These are phyloP conservation scores for Heterotis niloticus DNA, from an alignment of 2,113 vertebrate genomes.

Conservation along the genomic window DNA sequence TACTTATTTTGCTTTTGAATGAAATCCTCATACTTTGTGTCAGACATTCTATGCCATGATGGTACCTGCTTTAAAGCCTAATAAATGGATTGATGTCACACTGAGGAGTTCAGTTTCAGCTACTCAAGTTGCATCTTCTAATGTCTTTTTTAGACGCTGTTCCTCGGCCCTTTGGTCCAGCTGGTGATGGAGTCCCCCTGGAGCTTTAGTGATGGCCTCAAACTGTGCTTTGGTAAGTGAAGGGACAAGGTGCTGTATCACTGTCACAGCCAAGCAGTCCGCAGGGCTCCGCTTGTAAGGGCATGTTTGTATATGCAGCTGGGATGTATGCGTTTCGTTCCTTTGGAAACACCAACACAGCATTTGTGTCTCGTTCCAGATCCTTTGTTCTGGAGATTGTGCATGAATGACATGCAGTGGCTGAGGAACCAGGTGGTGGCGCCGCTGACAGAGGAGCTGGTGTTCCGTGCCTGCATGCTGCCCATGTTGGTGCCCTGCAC, in stretches of 20 bases:
- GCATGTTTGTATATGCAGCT: neutral
- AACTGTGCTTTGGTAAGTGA: constrained; percentile 61
- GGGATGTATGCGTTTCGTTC: neutral
- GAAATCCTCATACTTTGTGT: too few species aligned
- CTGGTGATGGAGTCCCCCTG: constrained; percentile 60
- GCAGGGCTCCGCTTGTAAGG: neutral
- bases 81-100: too few species aligned
- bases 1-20: too few species aligned
- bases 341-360: neutral
- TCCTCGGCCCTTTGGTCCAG: constrained; percentile 63
- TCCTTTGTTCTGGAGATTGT: constrained; percentile 61
- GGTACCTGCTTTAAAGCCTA: too few species aligned
- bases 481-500: constrained; percentile 71
- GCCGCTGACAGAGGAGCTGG: constrained; percentile 71
- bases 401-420: constrained; percentile 69
- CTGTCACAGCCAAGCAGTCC: neutral
- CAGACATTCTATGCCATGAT: too few species aligned
- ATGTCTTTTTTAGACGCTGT: constrained; percentile 55
- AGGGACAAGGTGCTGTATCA: neutral
- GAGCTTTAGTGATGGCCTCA: constrained; percentile 58
- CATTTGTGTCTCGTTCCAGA: constrained; percentile 43
- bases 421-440: constrained; percentile 78
- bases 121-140: neutral
- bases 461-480: constrained; percentile 74
- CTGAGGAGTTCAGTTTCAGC: too few species aligned